Evolutionary conservation across 2,888 invertebrate species (phyloP).

Genomic region (Catocala fraxini): DNA sequence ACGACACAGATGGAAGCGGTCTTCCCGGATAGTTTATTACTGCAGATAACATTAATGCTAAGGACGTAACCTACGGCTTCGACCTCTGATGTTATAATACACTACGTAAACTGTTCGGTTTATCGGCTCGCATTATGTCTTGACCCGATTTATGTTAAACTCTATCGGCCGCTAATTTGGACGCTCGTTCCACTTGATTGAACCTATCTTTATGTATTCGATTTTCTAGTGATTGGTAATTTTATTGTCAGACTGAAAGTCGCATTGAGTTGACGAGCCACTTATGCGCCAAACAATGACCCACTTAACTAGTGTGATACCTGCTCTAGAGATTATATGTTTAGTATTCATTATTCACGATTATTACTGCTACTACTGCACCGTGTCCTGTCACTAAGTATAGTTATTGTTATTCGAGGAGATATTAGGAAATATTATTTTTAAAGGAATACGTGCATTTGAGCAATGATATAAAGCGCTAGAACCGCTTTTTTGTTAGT

Average conservation of each 20-base stretch:
- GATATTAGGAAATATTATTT: too few species aligned
- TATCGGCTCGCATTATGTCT: constrained; percentile 62
- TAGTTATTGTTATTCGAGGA: too few species aligned
- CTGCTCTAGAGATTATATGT: too few species aligned
- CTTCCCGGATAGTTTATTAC: constrained; percentile 62
- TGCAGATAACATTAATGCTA: constrained; percentile 69
- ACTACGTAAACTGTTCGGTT: constrained; percentile 58
- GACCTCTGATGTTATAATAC: constrained; percentile 62
- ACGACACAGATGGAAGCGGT: constrained; percentile 62
- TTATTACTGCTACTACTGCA: too few species aligned
- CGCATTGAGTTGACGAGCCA: neutral
- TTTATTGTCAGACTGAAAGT: constrained; percentile 1
- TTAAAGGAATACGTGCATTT: too few species aligned
- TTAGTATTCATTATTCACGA: too few species aligned
- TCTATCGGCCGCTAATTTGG: constrained; percentile 40
- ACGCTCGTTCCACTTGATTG: constrained; percentile 29
- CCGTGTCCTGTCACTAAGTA: too few species aligned
- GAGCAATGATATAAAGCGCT: constrained; percentile 1
- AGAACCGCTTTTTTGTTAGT: constrained; percentile 20
- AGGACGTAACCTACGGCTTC: constrained; percentile 66
- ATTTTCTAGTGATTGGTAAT: constrained; percentile 1
- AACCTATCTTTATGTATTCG: constrained; percentile 21
- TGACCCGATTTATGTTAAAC: constrained; percentile 52
- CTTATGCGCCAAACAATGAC: too few species aligned
- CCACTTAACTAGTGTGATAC: too few species aligned